Conservation (phyloP, 1,140 invertebrate species). For the Bombyx mandarina region DNA sequence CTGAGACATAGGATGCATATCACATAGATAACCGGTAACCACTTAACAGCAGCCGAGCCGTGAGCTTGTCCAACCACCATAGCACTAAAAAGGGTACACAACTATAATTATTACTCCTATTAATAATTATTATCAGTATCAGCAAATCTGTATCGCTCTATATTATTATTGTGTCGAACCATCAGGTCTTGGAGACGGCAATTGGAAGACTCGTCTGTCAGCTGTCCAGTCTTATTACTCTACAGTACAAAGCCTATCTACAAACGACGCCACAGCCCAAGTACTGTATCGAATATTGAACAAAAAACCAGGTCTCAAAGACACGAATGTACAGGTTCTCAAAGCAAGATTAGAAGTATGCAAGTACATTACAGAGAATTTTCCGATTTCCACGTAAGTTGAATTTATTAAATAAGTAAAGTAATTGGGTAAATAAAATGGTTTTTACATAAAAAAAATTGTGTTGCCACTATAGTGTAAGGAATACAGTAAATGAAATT, state of each 20-base stretch:
- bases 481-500: too few relatives aligned
- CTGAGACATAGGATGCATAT: too few relatives aligned
- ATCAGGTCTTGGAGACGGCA: constrained; percentile 79
- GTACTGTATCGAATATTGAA: constrained; percentile 81
- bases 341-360: constrained; percentile 86
- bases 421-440: too few relatives aligned
- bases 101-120: too few relatives aligned
- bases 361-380: constrained; percentile 83
- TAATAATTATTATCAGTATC: too few relatives aligned
- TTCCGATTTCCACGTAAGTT: constrained; percentile 77
- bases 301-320: constrained; percentile 92
- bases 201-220: constrained; percentile 90
- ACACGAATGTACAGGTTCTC: constrained; percentile 94
- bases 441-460: too few relatives aligned
- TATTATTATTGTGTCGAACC: constrained; percentile 7
- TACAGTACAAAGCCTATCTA: constrained; percentile 75
- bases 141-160: too few relatives aligned
- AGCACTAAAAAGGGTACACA: too few relatives aligned
- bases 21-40: too few relatives aligned
- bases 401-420: background rate
- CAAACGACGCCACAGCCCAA: constrained; percentile 80
- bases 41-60: too few relatives aligned
- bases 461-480: too few relatives aligned
- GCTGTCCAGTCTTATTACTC: constrained; percentile 82
- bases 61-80: too few relatives aligned